These are phyloP conservation scores for Dinoponera quadriceps DNA, from an alignment of 1,140 invertebrate genomes.

Conservation along the genomic window DNA sequence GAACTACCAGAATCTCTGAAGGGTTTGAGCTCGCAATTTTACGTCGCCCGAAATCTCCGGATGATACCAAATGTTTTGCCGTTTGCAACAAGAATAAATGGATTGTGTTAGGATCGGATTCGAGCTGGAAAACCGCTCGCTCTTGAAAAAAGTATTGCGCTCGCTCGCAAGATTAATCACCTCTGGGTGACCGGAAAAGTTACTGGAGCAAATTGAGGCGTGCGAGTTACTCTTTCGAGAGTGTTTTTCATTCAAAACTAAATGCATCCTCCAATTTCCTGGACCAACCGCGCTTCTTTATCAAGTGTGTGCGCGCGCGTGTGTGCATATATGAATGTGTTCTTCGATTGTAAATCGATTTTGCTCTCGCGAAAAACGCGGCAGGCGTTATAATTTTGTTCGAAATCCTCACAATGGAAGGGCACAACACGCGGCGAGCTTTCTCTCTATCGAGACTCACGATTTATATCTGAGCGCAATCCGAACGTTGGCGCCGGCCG, in stretches of 20 bases:
- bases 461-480: conserved; percentile 17
- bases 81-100: neutral
- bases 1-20: neutral
- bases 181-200: neutral
- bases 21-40: neutral
- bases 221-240: neutral
- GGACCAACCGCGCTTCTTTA: neutral
- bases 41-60: neutral
- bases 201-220: neutral
- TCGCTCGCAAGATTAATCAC: conserved; percentile 8
- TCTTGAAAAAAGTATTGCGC: neutral
- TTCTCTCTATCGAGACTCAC: neutral
- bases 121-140: neutral
- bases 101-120: neutral
- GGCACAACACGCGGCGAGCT: no score
- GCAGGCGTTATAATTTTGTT: no score
- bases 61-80: neutral
- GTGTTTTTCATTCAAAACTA: neutral
- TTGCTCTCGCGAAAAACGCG: no score
- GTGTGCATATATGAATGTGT: no score
- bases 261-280: neutral
- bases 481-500: neutral
- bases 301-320: no score
- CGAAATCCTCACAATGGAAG: neutral
- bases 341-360: no score